Percentiles rank a stretch among this genome's conserved stretches.
These are phyloP conservation scores for Cynodonichthys magdalenae DNA, from an alignment of 2,797 vertebrate genomes.

Conservation along the genomic window DNA sequence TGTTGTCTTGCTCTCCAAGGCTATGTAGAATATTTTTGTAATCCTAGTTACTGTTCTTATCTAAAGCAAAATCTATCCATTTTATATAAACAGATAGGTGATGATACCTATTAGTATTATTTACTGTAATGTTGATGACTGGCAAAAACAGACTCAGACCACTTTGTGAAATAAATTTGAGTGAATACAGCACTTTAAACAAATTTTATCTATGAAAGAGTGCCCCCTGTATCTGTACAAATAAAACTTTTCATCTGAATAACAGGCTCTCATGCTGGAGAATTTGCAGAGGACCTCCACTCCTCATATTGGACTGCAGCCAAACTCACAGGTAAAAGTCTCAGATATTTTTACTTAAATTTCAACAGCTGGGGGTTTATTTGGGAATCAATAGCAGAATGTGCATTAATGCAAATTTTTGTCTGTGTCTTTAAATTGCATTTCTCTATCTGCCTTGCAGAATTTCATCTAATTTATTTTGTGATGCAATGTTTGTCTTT, in stretches of 20 bases:
- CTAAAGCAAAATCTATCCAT: neutral
- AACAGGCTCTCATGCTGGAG: slow-evolving; percentile 92
- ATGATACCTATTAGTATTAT: too few relatives aligned
- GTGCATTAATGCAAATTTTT: neutral
- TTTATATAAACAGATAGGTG: neutral
- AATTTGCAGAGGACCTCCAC: slow-evolving; percentile 93
- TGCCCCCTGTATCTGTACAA: slow-evolving; percentile 2
- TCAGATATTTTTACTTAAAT: slow-evolving; percentile 2
- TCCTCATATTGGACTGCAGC: slow-evolving; percentile 88
- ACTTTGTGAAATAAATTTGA: neutral
- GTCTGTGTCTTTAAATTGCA: neutral
- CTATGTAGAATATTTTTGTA: neutral
- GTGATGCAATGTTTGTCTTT: slow-evolving; percentile 41
- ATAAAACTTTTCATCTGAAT: slow-evolving; percentile 27
- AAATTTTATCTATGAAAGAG: neutral
- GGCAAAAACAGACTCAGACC: neutral
- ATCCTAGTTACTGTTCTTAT: neutral
- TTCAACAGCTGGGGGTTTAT: neutral
- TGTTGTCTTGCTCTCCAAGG: neutral
- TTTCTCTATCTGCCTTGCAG: slow-evolving; percentile 1
- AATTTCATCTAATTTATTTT: neutral
- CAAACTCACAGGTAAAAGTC: slow-evolving; percentile 89
- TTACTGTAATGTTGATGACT: too few relatives aligned
- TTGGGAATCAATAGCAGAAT: slow-evolving; percentile 2
- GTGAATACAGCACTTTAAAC: neutral